A percentile compares a stretch with the other conserved stretches of the same genome.
phyloP scores from a whole-genome alignment of 1,140 invertebrate species.

The Drosophila tani region DNA sequence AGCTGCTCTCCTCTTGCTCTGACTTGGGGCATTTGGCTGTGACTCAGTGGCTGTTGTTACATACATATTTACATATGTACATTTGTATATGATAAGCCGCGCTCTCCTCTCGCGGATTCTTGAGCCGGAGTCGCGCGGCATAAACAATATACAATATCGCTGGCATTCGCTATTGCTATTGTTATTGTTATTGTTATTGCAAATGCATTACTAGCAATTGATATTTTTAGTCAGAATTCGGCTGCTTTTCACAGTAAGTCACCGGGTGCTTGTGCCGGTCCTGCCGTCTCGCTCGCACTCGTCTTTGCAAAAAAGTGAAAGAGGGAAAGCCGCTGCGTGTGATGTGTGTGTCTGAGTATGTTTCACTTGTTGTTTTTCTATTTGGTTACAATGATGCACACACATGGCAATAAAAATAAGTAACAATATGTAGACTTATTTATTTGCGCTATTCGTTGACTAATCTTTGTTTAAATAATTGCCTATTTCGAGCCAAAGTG shows the following conservation, averaged over 20 bases:
- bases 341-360: background rate
- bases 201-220: constrained; percentile 21
- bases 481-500: constrained; percentile 69
- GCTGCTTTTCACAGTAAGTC: constrained; percentile 3
- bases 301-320: constrained; percentile 26
- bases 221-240: constrained; percentile 28
- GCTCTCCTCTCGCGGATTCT: constrained; percentile 14
- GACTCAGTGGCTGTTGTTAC: constrained; percentile 25
- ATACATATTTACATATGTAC: background rate
- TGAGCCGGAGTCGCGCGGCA: background rate
- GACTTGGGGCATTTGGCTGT: constrained; percentile 37
- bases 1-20: constrained; percentile 63
- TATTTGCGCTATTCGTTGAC: constrained; percentile 64
- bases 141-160: constrained; percentile 24
- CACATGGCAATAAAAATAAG: constrained; percentile 56
- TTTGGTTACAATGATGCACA: constrained; percentile 47
- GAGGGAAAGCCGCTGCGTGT: constrained; percentile 14
- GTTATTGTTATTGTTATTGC: constrained; percentile 13
- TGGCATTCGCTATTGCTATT: constrained; percentile 21
- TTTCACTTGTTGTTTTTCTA: constrained; percentile 10
- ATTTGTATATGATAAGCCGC: constrained; percentile 20
- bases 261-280: constrained; percentile 22
- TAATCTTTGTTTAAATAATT: constrained; percentile 78
- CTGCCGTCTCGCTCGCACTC: constrained; percentile 13
- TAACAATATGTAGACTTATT: constrained; percentile 56